Evolutionary conservation across 2,797 vertebrate genomes (phyloP), one percentile per base, ranked within the genome.

Genomic region (Percopsis omiscomaycus): DNA sequence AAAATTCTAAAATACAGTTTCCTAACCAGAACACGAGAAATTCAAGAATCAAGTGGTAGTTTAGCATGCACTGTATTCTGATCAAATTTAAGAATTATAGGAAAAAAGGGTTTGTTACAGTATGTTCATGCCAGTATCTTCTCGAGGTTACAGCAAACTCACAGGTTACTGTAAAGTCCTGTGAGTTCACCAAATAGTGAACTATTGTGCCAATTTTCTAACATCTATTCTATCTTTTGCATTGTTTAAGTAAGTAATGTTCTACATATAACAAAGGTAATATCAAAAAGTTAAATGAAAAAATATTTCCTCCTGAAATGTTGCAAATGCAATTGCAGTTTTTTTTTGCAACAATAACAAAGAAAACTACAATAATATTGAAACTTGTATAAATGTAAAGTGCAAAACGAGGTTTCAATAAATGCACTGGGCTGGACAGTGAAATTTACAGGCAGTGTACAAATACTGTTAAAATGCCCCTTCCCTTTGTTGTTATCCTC

Each of bases 391-490:
- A 85, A 78, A 80, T 82, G 79, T 89, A 90, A 88, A 91, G 89
- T 90, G 89, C 89, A 86, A 87, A 82, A 75, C 87, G 79, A 84
- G 80, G 73, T 83, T 89, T 90, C 69, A 79, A 86, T 86, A 87
- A 90, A 89, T 84, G 91, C 89, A 90, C 87, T 86, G 81, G 81
- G 81, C 82, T 76, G 79, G 85, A 90, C 82, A 85, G 72, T 78
- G 68, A 73, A 85, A 91, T 87, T 92, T 84, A 80, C 77, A 84
- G 87, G 84, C 88, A 82, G 78, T 74, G 84, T 84, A 86, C 81
- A 86, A 83, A 80, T 86, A 87, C 80, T 84, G 61, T 71, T 83
- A 84, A 86, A 88, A 85, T 81, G 76, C 75, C 79, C 77, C 67
- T 85, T 89, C 83, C 87, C 81, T 88, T 86, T 80, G 78, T 60